phyloP scores from a whole-genome alignment of 2,888 invertebrate genomes.

The Papilio protenor region DNA sequence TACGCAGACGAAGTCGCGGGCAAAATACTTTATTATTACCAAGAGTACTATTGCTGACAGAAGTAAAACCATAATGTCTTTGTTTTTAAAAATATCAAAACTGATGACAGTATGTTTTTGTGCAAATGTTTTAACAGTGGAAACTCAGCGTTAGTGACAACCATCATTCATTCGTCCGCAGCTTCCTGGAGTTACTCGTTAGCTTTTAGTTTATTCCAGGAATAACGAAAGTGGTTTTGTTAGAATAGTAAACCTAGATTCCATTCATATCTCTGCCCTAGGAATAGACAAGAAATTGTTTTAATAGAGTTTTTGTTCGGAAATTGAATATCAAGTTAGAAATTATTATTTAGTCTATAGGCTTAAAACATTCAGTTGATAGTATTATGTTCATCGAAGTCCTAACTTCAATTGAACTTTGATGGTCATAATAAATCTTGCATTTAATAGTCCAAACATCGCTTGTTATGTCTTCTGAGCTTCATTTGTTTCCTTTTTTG shows the following conservation, averaged over 20 bases:
- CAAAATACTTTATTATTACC: too few species aligned
- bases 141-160: neutral
- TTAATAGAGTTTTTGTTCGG: neutral
- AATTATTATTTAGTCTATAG: neutral
- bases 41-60: too few species aligned
- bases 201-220: slow-evolving; percentile 2
- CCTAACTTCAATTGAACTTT: neutral
- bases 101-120: too few species aligned
- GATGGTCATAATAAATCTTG: neutral
- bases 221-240: neutral
- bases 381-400: neutral
- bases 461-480: neutral
- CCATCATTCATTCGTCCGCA: neutral
- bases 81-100: too few species aligned
- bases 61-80: too few species aligned
- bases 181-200: neutral
- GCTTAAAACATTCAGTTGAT: neutral
- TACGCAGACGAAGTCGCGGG: too few species aligned
- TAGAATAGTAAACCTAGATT: slow-evolving; percentile 11
- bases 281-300: neutral
- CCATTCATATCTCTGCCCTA: neutral
- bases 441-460: slow-evolving; percentile 1
- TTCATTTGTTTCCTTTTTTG: neutral
- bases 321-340: neutral
- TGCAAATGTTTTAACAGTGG: neutral